Evolutionary conservation across 2,113 vertebrate species (phyloP).

Genomic region (Cyrtonyx montezumae): DNA sequence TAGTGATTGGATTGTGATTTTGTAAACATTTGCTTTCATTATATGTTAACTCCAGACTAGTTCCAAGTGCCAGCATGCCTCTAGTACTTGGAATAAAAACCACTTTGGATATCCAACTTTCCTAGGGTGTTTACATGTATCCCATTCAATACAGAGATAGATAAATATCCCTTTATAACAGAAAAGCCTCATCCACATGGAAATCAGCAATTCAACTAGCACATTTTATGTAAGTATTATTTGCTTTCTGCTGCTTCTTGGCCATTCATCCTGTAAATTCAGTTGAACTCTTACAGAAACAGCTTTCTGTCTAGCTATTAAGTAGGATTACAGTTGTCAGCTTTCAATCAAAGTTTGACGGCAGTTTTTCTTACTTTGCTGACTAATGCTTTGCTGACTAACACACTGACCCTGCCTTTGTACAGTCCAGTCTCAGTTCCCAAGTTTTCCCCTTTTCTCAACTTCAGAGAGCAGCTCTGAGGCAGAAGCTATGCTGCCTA

Average conservation of each 20-base stretch:
- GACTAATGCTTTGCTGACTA: slow-evolving; percentile 17
- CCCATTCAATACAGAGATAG: slow-evolving; percentile 62
- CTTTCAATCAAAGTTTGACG: slow-evolving; percentile 25
- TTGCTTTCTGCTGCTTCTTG: slow-evolving; percentile 50
- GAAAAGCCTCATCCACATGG: slow-evolving; percentile 61
- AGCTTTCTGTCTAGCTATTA: slow-evolving; percentile 26
- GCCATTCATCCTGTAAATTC: slow-evolving; percentile 38
- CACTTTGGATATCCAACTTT: slow-evolving; percentile 69
- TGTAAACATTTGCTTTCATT: slow-evolving; percentile 78
- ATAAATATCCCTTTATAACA: slow-evolving; percentile 68
- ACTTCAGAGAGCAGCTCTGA: background rate
- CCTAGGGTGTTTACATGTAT: slow-evolving; percentile 72
- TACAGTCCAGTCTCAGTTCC: background rate
- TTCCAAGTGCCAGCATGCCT: slow-evolving; percentile 66
- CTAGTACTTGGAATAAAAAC: slow-evolving; percentile 69
- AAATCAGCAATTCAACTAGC: slow-evolving; percentile 59
- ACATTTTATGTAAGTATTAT: slow-evolving; percentile 53
- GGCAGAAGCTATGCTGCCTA: background rate
- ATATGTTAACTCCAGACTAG: slow-evolving; percentile 74
- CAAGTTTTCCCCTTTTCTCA: background rate
- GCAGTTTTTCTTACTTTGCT: slow-evolving; percentile 22
- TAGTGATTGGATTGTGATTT: slow-evolving; percentile 75
- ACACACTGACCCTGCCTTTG: background rate
- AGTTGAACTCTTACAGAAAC: slow-evolving; percentile 18
- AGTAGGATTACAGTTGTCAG: background rate